Conservation (phyloP, 2,797 vertebrate species). For the Cynodonichthys magdalenae region DNA sequence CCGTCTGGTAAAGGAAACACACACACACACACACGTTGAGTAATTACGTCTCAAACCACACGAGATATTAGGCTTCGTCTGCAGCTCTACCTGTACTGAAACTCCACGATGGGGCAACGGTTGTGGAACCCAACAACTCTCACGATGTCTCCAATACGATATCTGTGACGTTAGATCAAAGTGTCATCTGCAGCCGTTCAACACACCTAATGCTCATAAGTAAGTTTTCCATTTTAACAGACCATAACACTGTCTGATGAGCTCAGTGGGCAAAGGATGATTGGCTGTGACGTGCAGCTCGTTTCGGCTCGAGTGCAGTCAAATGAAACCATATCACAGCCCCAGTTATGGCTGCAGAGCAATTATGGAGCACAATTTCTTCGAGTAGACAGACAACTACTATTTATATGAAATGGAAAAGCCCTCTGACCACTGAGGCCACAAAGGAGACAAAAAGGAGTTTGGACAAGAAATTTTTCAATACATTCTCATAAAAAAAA, state of each 20-base stretch:
- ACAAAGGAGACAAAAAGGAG: neutral
- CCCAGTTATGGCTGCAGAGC: neutral
- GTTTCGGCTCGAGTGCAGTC: constrained; percentile 17
- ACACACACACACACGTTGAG: neutral
- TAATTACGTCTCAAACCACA: neutral
- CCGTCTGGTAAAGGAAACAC: constrained; percentile 69
- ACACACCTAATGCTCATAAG: neutral
- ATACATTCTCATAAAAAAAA: no score
- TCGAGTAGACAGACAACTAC: neutral
- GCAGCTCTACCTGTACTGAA: constrained; percentile 83
- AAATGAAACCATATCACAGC: constrained; percentile 12
- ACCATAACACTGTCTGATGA: neutral
- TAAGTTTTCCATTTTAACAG: neutral
- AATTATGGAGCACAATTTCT: constrained; percentile 11
- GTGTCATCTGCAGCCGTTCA: neutral
- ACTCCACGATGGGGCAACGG: constrained; percentile 88
- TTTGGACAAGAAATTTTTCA: no score
- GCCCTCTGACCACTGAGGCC: neutral
- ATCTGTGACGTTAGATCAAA: constrained; percentile 69
- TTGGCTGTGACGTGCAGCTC: neutral
- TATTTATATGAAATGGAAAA: neutral
- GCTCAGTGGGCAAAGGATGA: neutral
- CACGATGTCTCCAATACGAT: constrained; percentile 86
- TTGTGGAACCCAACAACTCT: constrained; percentile 86
- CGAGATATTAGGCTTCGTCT: neutral